Conservation (phyloP, 92 coral and sea anemone genomes). For the Porites cylindrica region DNA sequence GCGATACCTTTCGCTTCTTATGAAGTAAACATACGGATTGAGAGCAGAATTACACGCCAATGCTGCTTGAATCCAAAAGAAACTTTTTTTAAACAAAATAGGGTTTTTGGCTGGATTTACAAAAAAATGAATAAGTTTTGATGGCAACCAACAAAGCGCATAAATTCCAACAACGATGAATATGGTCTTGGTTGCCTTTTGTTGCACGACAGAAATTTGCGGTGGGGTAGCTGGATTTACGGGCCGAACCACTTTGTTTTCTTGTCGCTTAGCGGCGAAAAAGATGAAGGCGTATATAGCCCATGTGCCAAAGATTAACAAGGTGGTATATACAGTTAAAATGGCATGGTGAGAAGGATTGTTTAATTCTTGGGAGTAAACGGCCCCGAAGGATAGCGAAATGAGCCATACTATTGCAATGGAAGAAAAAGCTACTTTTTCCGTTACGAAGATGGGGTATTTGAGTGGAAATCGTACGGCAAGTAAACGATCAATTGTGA, state of each 20-base stretch:
- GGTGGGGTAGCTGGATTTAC: background rate
- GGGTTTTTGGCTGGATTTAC: slow-evolving; percentile 13
- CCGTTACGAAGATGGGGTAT: slow-evolving; percentile 37
- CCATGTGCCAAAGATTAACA: slow-evolving; percentile 27
- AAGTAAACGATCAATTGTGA: slow-evolving; percentile 70
- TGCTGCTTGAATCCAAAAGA: slow-evolving; percentile 20
- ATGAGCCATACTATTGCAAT: slow-evolving; percentile 48
- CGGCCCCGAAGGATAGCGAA: slow-evolving; percentile 3
- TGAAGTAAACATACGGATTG: slow-evolving; percentile 62
- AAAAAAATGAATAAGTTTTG: background rate
- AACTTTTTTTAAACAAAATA: background rate
- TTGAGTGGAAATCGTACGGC: slow-evolving; percentile 58
- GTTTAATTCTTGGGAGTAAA: background rate
- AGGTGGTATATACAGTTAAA: background rate
- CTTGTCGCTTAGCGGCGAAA: slow-evolving; percentile 49
- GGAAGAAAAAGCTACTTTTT: slow-evolving; percentile 15
- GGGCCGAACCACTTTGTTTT: slow-evolving; percentile 17
- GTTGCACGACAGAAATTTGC: background rate
- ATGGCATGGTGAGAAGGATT: background rate
- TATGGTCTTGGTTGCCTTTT: slow-evolving; percentile 38
- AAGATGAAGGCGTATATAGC: slow-evolving; percentile 51
- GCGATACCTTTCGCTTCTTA: slow-evolving; percentile 48
- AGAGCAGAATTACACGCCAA: slow-evolving; percentile 53
- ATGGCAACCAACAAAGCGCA: slow-evolving; percentile 42
- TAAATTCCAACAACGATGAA: slow-evolving; percentile 26